A percentile compares a stretch with the other conserved stretches of the same genome.
These are phyloP conservation scores for Rhabditoides inermis DNA, from an alignment of 2,888 invertebrate species.

Conservation along the genomic window DNA sequence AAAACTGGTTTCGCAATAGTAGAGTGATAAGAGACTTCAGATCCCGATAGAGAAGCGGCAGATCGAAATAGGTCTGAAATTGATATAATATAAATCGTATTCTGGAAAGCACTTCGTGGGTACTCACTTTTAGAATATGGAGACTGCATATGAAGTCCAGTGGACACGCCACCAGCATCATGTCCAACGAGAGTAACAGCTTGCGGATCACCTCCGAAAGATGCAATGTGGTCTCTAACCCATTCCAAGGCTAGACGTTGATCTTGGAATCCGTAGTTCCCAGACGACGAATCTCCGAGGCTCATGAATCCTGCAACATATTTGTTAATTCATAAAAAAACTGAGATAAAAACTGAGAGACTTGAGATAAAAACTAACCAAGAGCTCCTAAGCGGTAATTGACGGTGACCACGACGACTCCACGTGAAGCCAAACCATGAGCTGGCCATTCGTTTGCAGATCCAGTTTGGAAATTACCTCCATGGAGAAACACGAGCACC, in stretches of 20 bases:
- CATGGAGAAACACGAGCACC: conserved; percentile 59
- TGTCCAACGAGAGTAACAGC: conserved; percentile 75
- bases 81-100: not conserved
- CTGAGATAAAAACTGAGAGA: not conserved
- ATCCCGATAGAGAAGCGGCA: conserved; percentile 48
- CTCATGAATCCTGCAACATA: conserved; percentile 57
- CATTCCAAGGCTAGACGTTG: conserved; percentile 56
- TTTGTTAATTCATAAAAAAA: conserved; percentile 20
- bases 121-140: conserved; percentile 46
- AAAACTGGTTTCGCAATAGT: conserved; percentile 47
- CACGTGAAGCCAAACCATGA: conserved; percentile 57
- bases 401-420: conserved; percentile 59
- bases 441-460: conserved; percentile 57
- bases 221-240: conserved; percentile 66
- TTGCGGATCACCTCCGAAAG: conserved; percentile 73
- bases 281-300: conserved; percentile 57
- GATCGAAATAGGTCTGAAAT: conserved; percentile 44
- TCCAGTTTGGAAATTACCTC: conserved; percentile 57
- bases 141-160: conserved; percentile 56
- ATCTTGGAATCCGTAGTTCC: conserved; percentile 59
- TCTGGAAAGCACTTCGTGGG: not conserved
- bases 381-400: conserved; percentile 60
- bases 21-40: conserved; percentile 51
- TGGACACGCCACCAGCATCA: conserved; percentile 61
- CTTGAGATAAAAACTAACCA: conserved; percentile 48